phyloP scores from a whole-genome alignment of 2,797 vertebrate genomes.

The Bryconaethiops microstoma region DNA sequence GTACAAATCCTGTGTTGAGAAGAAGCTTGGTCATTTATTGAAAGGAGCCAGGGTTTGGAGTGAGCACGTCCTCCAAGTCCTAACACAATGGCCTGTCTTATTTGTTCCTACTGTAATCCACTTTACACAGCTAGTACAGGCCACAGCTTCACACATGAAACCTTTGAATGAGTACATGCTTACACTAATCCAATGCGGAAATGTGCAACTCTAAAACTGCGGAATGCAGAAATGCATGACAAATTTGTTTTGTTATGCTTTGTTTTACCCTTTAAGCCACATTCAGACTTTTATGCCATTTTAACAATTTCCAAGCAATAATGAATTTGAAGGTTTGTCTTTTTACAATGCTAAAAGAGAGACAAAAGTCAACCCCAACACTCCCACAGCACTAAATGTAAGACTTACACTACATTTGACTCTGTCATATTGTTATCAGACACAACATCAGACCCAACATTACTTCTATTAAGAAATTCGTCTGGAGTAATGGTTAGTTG shows the following conservation, averaged over 20 bases:
- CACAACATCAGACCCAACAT: background rate
- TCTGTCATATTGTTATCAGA: background rate
- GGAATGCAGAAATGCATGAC: background rate
- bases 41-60: slow-evolving; percentile 2
- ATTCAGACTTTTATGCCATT: background rate
- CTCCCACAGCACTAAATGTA: background rate
- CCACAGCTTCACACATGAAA: slow-evolving; percentile 8
- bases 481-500: background rate
- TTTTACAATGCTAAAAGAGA: background rate
- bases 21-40: slow-evolving; percentile 34
- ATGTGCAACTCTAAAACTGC: slow-evolving; percentile 26
- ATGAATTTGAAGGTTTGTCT: background rate
- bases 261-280: slow-evolving; percentile 6
- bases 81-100: slow-evolving; percentile 50
- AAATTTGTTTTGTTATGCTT: background rate
- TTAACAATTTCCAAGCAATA: background rate
- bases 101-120: slow-evolving; percentile 50
- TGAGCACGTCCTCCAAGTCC: slow-evolving; percentile 37
- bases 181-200: slow-evolving; percentile 33
- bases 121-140: slow-evolving; percentile 25
- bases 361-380: too few species aligned
- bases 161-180: slow-evolving; percentile 37
- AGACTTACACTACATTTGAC: background rate
- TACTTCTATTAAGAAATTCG: background rate
- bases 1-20: slow-evolving; percentile 43